phyloP scores from a whole-genome alignment of 2,113 vertebrate species.

The Paracanthobrama guichenoti region DNA sequence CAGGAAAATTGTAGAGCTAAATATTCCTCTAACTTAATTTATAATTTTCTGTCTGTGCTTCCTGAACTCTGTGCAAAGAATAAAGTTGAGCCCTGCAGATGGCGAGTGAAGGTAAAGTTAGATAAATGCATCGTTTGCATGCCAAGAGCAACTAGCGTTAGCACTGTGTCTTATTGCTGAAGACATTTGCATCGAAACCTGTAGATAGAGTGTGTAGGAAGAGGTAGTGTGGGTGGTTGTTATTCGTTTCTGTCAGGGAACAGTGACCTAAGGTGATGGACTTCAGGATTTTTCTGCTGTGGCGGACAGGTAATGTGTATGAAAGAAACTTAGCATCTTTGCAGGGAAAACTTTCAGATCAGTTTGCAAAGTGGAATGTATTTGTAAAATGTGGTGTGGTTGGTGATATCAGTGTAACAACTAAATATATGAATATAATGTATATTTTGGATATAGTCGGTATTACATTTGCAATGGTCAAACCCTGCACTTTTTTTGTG shows the following conservation, averaged over 20 bases:
- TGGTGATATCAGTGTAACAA: neutral
- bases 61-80: neutral
- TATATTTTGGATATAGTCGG: neutral
- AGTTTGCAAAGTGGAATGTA: too few species aligned
- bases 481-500: neutral
- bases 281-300: conserved; percentile 25
- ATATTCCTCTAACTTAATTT: neutral
- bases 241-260: conserved; percentile 36
- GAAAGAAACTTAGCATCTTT: conserved; percentile 4
- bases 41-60: neutral
- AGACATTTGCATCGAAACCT: conserved; percentile 45
- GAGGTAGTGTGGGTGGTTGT: conserved; percentile 18
- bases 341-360: neutral
- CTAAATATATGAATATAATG: neutral
- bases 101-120: conserved; percentile 35
- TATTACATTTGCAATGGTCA: neutral
- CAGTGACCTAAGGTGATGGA: conserved; percentile 26
- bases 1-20: neutral
- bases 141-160: conserved; percentile 34
- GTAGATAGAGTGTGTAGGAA: conserved; percentile 40
- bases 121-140: conserved; percentile 48
- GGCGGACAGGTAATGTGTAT: conserved; percentile 34
- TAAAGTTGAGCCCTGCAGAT: neutral
- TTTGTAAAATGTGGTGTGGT: neutral
- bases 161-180: conserved; percentile 5